phyloP scores from a whole-genome alignment of 2,888 invertebrate species.

The Alviniconcha strummeri region DNA sequence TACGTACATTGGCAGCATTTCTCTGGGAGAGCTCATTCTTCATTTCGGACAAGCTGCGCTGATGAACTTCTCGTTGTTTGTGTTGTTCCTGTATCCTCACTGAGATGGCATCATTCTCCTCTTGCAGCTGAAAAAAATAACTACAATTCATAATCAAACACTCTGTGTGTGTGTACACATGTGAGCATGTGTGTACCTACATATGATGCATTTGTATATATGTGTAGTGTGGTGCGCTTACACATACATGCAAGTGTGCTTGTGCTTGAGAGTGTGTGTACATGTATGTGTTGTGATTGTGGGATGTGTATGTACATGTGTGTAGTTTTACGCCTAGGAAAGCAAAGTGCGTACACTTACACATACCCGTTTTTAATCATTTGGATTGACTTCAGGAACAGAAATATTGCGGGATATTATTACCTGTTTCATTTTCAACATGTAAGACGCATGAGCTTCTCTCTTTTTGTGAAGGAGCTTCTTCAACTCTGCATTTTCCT shows the following conservation, averaged over 20 bases:
- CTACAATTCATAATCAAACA: not conserved
- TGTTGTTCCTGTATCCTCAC: slow-evolving; percentile 48
- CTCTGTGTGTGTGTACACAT: not conserved
- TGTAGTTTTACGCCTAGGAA: too few species aligned
- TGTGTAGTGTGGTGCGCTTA: too few species aligned
- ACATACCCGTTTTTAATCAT: too few species aligned
- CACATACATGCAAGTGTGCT: too few species aligned
- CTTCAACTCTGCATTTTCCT: slow-evolving; percentile 54
- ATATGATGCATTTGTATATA: too few species aligned
- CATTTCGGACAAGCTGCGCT: slow-evolving; percentile 46
- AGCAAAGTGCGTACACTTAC: too few species aligned
- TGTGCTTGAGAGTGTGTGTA: too few species aligned
- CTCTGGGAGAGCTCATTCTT: slow-evolving; percentile 49
- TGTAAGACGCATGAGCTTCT: slow-evolving; percentile 51
- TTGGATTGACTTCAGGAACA: too few species aligned
- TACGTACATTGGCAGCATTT: slow-evolving; percentile 48
- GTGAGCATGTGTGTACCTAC: too few species aligned
- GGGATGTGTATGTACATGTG: too few species aligned
- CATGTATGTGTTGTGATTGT: too few species aligned
- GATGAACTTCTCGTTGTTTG: slow-evolving; percentile 43
- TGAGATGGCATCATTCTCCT: slow-evolving; percentile 47
- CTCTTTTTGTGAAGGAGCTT: slow-evolving; percentile 53
- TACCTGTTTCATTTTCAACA: slow-evolving; percentile 55
- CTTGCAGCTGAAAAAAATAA: slow-evolving; percentile 49
- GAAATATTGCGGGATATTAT: not conserved